Percentiles rank a stretch among this genome's conserved stretches.
Conservation (phyloP, 2,888 invertebrate genomes). For the Bombyx huttoni region DNA sequence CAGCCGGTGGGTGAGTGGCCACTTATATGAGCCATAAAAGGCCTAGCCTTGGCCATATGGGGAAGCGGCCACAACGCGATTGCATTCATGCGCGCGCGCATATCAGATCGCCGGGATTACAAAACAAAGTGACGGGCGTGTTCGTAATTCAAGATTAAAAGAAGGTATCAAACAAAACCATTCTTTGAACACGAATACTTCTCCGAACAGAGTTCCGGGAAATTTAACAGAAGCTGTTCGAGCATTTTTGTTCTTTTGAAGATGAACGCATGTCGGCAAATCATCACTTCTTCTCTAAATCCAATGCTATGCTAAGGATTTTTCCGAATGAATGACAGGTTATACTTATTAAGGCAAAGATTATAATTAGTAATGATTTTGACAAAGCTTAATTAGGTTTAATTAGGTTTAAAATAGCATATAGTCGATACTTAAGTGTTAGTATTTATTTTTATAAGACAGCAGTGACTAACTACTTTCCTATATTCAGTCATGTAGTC, state of each 20-base stretch:
- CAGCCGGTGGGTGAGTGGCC: constrained; percentile 68
- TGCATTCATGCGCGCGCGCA: constrained; percentile 65
- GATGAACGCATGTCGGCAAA: too few relatives aligned
- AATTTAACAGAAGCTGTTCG: not conserved
- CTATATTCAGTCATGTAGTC: too few relatives aligned
- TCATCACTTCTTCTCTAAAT: too few relatives aligned
- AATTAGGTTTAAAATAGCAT: too few relatives aligned
- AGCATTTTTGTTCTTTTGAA: not conserved
- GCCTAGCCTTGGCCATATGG: constrained; percentile 69
- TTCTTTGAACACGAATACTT: not conserved
- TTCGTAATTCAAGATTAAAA: constrained; percentile 32
- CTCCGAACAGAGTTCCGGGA: not conserved
- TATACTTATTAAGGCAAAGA: too few relatives aligned
- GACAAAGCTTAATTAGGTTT: too few relatives aligned
- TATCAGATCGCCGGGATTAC: constrained; percentile 53
- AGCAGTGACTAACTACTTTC: too few relatives aligned
- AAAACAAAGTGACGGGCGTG: constrained; percentile 46
- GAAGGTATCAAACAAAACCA: constrained; percentile 3
- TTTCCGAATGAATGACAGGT: too few relatives aligned
- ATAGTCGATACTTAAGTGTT: too few relatives aligned
- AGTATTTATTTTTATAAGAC: too few relatives aligned
- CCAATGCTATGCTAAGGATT: too few relatives aligned
- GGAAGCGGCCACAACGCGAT: constrained; percentile 59
- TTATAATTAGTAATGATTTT: too few relatives aligned
- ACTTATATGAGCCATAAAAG: constrained; percentile 69